phyloP scores from a whole-genome alignment of 2,797 vertebrate species.

The Danio tinwini region DNA sequence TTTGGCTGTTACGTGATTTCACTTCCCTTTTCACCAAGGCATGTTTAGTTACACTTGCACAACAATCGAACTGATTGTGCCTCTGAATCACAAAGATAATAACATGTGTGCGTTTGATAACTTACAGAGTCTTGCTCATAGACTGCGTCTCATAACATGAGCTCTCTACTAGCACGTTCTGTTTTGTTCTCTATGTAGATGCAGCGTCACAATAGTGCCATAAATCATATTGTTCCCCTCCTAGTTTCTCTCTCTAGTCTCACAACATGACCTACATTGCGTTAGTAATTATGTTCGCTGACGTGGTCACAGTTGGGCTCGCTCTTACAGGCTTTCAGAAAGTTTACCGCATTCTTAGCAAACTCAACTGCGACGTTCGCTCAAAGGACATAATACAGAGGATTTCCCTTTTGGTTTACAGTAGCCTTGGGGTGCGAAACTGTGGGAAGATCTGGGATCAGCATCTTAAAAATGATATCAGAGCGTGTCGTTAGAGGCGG shows the following conservation, averaged over 20 bases:
- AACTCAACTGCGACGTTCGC: background rate
- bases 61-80: background rate
- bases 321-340: background rate
- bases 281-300: slow-evolving; percentile 68
- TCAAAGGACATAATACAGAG: background rate
- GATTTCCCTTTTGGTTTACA: background rate
- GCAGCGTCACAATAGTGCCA: background rate
- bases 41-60: background rate
- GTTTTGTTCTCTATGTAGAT: background rate
- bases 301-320: slow-evolving; percentile 56
- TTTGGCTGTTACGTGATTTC: slow-evolving; percentile 3
- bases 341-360: background rate
- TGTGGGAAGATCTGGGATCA: background rate
- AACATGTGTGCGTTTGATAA: background rate
- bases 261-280: slow-evolving; percentile 79
- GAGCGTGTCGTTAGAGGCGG: background rate
- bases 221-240: background rate
- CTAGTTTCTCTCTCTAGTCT: slow-evolving; percentile 22
- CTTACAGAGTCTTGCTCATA: background rate
- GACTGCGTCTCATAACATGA: background rate
- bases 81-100: background rate
- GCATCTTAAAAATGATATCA: background rate
- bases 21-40: slow-evolving; percentile 23
- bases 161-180: background rate
- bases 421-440: background rate